Base-by-base conservation (phyloP, 2,113 vertebrate genomes). In the Ochotona princeps region DNA sequence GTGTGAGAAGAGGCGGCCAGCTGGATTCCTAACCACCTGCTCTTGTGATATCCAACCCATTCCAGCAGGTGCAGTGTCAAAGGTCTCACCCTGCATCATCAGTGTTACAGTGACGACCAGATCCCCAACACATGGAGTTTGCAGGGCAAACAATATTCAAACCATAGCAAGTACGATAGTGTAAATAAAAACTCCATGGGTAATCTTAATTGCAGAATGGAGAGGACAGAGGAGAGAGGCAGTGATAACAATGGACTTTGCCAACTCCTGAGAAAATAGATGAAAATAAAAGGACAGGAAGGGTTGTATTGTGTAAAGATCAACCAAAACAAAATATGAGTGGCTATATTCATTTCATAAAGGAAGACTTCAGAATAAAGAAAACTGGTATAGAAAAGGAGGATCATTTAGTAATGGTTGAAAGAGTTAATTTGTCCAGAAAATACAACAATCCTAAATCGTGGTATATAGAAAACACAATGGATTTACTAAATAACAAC, bases 301-400 rank as follows among this genome's bases (percentile, higher is more conserved):
- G 47, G 80, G 23, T 54, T 49, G 51, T 89, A 79, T 87, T 26
- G 49, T 91, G n/a, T 21, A 84, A 80, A 90, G 28, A 25, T 35
- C 61, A 60, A 18, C 21, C 25, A 72, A 83, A 89, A 72, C 67
- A 72, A 93, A 75, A 35, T 30, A 73, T 32, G 70, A 63, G 18
- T 44, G 26, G 7, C 49, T 92, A 12, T 44, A 18, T 83, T 83
- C 78, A 86, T 86, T 44, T 69, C 11, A 38, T 51, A 54, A 70
- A 94, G 85, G 44, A 65, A 23, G 54, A 60, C n/a, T 83, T 86
- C 7, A 61, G 70, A 86, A n/a, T 8, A 69, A 85, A 89, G 49
- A 87, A 83, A 49, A 28, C 90, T 69, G 67, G 12, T 72, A 70
- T 35, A 74, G 49, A 91, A 8, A 67, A 61, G 30, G 57, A 89